Evolutionary conservation across 2,888 invertebrate genomes (phyloP).

Genomic region (Polietes domitor): DNA sequence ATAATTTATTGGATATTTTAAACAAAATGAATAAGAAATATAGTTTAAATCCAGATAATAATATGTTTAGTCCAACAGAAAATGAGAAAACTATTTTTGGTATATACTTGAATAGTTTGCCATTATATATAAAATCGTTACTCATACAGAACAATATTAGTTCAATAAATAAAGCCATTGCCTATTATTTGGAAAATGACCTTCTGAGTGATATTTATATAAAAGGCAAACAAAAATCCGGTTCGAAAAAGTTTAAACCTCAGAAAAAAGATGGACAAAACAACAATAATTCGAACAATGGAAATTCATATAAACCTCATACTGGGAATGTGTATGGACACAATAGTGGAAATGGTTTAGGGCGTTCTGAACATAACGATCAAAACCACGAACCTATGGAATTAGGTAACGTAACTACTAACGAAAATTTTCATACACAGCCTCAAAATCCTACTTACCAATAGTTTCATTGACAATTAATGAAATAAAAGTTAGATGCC

Average conservation of each 20-base stretch:
- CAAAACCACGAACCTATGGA: slow-evolving; percentile 24
- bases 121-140: slow-evolving; percentile 47
- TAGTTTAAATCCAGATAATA: slow-evolving; percentile 34
- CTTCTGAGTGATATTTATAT: slow-evolving; percentile 51
- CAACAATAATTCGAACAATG: slow-evolving; percentile 9
- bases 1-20: slow-evolving; percentile 43
- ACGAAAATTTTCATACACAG: slow-evolving; percentile 38
- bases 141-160: slow-evolving; percentile 59
- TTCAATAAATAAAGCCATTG: slow-evolving; percentile 41
- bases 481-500: slow-evolving; percentile 18
- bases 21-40: slow-evolving; percentile 55
- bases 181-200: slow-evolving; percentile 55
- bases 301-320: background rate
- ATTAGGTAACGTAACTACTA: background rate
- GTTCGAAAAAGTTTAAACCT: background rate
- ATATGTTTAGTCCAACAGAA: slow-evolving; percentile 45
- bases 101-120: slow-evolving; percentile 53
- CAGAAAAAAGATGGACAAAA: background rate
- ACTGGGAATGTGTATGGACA: background rate
- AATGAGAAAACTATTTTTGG: slow-evolving; percentile 52
- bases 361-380: background rate
- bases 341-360: background rate
- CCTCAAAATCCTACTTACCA: slow-evolving; percentile 35
- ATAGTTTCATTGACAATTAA: slow-evolving; percentile 33
- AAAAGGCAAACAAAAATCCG: slow-evolving; percentile 5